A percentile compares a stretch with the other conserved stretches of the same genome.
Conservation (phyloP, 2,888 invertebrate species). For the Keiferia lycopersicella region DNA sequence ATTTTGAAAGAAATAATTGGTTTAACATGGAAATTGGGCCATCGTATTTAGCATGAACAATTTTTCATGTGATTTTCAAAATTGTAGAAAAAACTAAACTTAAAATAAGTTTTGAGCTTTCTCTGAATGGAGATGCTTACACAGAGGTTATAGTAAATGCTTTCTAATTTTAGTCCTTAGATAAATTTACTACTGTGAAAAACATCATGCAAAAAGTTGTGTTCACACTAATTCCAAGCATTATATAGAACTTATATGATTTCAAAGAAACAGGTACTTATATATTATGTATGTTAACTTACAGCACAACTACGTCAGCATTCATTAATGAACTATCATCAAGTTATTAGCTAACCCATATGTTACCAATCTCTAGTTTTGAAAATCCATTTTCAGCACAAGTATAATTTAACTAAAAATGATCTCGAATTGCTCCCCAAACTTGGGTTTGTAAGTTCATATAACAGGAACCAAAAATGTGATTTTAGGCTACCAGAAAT, state of each 20-base stretch:
- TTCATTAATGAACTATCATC: constrained; percentile 14
- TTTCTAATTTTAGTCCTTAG: no score
- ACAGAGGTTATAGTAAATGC: no score
- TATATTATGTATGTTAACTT: no score
- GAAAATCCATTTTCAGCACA: neutral
- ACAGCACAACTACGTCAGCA: constrained; percentile 8
- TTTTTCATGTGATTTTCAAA: no score
- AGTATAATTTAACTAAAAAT: neutral
- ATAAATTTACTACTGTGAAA: neutral
- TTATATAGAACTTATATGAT: neutral
- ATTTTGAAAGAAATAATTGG: no score
- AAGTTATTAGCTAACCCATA: constrained; percentile 11
- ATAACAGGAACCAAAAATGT: neutral
- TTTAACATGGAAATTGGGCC: no score
- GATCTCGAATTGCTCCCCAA: neutral
- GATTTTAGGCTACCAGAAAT: neutral
- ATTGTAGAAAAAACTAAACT: no score
- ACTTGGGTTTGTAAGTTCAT: neutral
- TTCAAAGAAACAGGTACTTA: neutral
- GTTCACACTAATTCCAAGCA: neutral
- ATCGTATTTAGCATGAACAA: no score
- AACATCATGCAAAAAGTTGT: neutral
- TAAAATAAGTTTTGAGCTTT: no score
- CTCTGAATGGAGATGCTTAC: no score
- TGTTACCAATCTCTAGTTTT: neutral